Conservation (phyloP, 2,797 vertebrate species). For the Adrianichthys oophorus region DNA sequence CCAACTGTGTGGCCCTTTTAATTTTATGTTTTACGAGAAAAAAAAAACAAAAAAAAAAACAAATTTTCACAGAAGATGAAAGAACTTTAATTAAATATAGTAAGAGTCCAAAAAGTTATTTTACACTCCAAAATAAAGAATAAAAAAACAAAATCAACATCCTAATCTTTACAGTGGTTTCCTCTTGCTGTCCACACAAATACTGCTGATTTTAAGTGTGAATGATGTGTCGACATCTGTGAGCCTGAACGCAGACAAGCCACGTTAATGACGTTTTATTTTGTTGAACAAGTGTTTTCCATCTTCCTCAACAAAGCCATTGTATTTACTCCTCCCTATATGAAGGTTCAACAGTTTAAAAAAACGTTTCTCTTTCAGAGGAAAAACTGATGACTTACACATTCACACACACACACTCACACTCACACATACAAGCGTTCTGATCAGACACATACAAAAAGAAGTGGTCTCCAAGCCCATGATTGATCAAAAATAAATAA, state of each 20-base stretch:
- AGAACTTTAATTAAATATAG: slow-evolving; percentile 99
- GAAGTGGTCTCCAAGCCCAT: slow-evolving; percentile 68
- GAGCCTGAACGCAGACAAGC: slow-evolving; percentile 52
- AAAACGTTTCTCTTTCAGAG: slow-evolving; percentile 52
- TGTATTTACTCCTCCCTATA: slow-evolving; percentile 45
- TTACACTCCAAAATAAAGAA: slow-evolving; percentile 94
- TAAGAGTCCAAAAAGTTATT: slow-evolving; percentile 97
- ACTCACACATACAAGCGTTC: slow-evolving; percentile 11
- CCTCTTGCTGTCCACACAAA: slow-evolving; percentile 81
- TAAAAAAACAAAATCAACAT: slow-evolving; percentile 86
- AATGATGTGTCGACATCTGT: slow-evolving; percentile 33
- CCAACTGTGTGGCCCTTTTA: neutral
- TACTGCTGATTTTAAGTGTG: slow-evolving; percentile 83
- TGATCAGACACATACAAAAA: slow-evolving; percentile 23
- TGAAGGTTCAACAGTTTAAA: slow-evolving; percentile 28
- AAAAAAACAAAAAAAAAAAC: too few relatives aligned
- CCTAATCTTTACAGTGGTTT: slow-evolving; percentile 98
- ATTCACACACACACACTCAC: slow-evolving; percentile 35
- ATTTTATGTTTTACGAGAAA: too few relatives aligned
- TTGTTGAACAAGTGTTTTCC: slow-evolving; percentile 50
- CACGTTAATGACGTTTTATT: slow-evolving; percentile 24
- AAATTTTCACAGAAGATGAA: slow-evolving; percentile 90
- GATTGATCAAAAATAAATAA: slow-evolving; percentile 63
- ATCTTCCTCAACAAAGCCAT: slow-evolving; percentile 37
- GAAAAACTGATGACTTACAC: slow-evolving; percentile 30